These are phyloP conservation scores for Leptodactylus fuscus DNA, from an alignment of 2,113 vertebrate species.

Conservation along the genomic window DNA sequence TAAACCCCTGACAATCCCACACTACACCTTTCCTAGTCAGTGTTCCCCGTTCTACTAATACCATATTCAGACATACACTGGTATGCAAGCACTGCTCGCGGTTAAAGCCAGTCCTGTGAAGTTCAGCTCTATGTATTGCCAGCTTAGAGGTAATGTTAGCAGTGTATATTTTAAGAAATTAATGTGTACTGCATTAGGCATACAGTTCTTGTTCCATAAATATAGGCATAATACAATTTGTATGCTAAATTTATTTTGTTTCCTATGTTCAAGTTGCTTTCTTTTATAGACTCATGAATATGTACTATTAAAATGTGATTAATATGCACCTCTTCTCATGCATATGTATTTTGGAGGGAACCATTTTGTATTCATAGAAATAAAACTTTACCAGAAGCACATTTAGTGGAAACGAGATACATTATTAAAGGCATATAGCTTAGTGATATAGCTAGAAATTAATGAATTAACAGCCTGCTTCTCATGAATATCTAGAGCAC, in stretches of 20 bases:
- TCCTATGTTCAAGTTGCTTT: slow-evolving; percentile 2
- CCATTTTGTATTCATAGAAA: slow-evolving; percentile 21
- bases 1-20: not conserved
- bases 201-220: not conserved
- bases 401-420: not conserved
- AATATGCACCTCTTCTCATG: slow-evolving; percentile 10
- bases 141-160: not conserved
- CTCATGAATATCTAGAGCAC: not conserved
- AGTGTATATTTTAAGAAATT: not conserved
- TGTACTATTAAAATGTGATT: slow-evolving; percentile 7
- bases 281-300: slow-evolving; percentile 5
- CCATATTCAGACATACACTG: too few relatives aligned
- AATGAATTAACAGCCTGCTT: not conserved
- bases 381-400: not conserved
- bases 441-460: not conserved
- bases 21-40: not conserved
- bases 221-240: not conserved
- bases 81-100: too few relatives aligned
- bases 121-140: not conserved
- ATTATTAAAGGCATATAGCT: not conserved
- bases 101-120: not conserved
- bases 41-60: not conserved
- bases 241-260: slow-evolving; percentile 1
- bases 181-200: not conserved
- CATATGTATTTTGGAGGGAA: not conserved